phyloP scores from a whole-genome alignment of 2,797 vertebrate species.

The Onychomys arenicola region DNA sequence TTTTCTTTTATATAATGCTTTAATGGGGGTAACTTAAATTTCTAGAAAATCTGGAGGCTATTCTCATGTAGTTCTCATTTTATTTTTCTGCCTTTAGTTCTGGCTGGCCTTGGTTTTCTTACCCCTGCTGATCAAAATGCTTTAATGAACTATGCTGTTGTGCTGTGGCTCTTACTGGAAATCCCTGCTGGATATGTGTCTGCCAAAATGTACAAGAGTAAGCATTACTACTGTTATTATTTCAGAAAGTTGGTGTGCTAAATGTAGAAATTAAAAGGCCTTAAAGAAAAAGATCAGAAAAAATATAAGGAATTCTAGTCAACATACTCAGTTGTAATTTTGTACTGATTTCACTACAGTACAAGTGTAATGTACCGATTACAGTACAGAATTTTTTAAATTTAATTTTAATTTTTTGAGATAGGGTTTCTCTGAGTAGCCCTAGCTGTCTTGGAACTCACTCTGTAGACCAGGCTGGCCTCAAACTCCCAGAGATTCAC shows the following conservation, averaged over 20 bases:
- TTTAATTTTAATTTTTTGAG: background rate
- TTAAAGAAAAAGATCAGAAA: background rate
- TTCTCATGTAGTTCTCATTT: conserved; percentile 15
- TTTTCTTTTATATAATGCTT: conserved; percentile 2
- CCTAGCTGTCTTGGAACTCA: background rate
- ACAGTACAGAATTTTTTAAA: background rate
- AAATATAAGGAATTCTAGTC: conserved; percentile 42
- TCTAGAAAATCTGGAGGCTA: conserved; percentile 4
- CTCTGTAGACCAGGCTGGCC: background rate
- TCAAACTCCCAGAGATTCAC: background rate
- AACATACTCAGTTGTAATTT: background rate
- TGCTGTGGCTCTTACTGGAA: conserved; percentile 94
- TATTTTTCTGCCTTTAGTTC: conserved; percentile 77
- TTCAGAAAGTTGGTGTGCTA: conserved; percentile 11
- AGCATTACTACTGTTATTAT: conserved; percentile 73
- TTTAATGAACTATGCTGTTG: conserved; percentile 94
- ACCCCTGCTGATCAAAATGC: conserved; percentile 92
- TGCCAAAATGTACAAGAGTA: conserved; percentile 95
- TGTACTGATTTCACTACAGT: conserved; percentile 9
- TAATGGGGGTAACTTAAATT: conserved; percentile 22
- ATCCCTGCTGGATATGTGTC: conserved; percentile 95
- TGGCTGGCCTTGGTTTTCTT: conserved; percentile 87
- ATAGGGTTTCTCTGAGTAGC: background rate
- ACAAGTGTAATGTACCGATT: background rate
- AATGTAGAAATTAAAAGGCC: conserved; percentile 63